Conservation (phyloP, 37 sponge, comb jelly and placozoan genomes). For the Theonella swinhoei region DNA sequence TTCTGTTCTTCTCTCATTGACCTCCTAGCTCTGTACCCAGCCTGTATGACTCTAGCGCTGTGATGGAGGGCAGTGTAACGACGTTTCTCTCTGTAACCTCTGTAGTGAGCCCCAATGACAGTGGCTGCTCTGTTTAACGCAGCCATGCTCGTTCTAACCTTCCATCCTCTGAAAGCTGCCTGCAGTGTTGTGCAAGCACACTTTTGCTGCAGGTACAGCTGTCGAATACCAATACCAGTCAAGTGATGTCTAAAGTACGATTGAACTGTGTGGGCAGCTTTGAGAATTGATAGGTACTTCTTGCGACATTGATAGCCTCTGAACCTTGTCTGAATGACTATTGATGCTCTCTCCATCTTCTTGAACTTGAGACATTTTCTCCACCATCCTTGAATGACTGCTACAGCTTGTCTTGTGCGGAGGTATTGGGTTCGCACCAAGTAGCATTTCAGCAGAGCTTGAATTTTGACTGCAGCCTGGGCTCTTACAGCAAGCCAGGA, state of each 20-base stretch:
- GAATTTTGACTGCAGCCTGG: conserved; percentile 58
- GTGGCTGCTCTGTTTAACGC: conserved; percentile 14
- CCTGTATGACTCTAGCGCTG: conserved; percentile 1
- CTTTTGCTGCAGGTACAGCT: conserved; percentile 9
- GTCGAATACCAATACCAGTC: not conserved
- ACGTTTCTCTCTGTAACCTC: conserved; percentile 23
- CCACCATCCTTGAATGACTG: conserved; percentile 3
- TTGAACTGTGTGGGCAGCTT: conserved; percentile 3
- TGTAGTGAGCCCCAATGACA: conserved; percentile 42
- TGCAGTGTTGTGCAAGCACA: conserved; percentile 30
- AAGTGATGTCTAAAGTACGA: not conserved
- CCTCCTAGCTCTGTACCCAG: conserved; percentile 2
- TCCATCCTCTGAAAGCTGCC: not conserved
- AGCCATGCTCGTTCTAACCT: not conserved
- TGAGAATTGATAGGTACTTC: conserved; percentile 2
- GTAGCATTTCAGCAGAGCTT: conserved; percentile 30
- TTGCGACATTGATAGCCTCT: not conserved
- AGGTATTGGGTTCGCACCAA: conserved; percentile 38
- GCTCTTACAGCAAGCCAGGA: not conserved
- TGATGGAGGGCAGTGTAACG: conserved; percentile 8
- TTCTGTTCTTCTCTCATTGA: not conserved
- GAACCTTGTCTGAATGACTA: conserved; percentile 25
- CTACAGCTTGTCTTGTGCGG: conserved; percentile 32
- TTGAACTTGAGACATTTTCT: conserved; percentile 1
- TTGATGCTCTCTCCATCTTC: conserved; percentile 11